Conservation (phyloP, 2,888 invertebrate genomes). For the Leptopilina syphax region DNA sequence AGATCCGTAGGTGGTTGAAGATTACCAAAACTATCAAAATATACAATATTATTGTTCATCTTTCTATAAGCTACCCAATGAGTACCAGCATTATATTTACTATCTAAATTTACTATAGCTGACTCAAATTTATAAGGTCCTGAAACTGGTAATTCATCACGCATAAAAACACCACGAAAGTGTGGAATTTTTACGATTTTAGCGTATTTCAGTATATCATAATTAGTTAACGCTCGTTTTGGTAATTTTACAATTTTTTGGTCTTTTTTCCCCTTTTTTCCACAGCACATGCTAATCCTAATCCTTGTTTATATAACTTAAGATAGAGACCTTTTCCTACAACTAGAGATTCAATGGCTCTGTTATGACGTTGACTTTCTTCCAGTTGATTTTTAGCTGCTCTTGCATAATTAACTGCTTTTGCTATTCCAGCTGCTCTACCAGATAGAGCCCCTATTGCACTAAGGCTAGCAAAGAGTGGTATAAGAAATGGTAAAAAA, state of each 20-base stretch:
- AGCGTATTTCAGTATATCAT: neutral
- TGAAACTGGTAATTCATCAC: neutral
- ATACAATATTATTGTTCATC: too few relatives aligned
- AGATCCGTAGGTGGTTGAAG: neutral
- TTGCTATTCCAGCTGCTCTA: slow-evolving; percentile 41
- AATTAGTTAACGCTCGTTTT: neutral
- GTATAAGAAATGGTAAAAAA: too few relatives aligned
- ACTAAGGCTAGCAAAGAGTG: neutral
- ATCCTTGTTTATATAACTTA: neutral
- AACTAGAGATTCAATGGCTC: slow-evolving; percentile 59
- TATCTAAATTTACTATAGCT: too few relatives aligned
- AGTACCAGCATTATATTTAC: too few relatives aligned
- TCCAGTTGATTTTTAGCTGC: slow-evolving; percentile 44
- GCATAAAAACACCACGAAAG: slow-evolving; percentile 8
- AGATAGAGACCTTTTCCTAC: neutral
- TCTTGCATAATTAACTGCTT: slow-evolving; percentile 15
- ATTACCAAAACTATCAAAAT: slow-evolving; percentile 1
- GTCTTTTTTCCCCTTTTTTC: neutral
- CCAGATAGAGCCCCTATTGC: slow-evolving; percentile 38
- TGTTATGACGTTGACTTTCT: slow-evolving; percentile 62
- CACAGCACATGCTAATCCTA: neutral
- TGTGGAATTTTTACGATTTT: neutral
- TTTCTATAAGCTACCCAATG: too few relatives aligned
- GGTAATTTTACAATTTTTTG: neutral
- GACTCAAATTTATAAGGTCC: neutral